Conservation (phyloP, 2,797 vertebrate species). For the Paramormyrops hopkinsi region DNA sequence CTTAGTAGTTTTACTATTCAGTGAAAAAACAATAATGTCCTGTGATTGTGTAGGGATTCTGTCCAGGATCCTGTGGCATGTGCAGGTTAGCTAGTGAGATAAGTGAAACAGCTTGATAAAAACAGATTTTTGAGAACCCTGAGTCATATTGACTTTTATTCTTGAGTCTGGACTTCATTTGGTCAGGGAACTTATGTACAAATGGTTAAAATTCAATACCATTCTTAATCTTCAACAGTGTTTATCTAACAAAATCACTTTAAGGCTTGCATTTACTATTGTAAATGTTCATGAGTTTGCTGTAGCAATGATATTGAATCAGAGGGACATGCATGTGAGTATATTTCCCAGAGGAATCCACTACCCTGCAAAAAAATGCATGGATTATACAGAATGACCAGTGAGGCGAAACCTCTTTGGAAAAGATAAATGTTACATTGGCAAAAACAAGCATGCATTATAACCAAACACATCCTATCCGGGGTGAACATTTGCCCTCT, state of each 20-base stretch:
- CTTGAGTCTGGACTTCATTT: not conserved
- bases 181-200: not conserved
- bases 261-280: not conserved
- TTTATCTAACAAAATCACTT: not conserved
- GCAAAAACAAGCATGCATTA: not conserved
- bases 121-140: not conserved
- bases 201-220: not conserved
- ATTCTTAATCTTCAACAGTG: not conserved
- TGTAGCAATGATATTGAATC: not conserved
- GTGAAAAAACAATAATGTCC: not conserved
- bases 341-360: not conserved
- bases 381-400: not conserved
- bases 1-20: not conserved
- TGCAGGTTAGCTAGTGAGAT: not conserved
- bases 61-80: not conserved
- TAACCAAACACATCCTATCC: not conserved
- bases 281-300: not conserved
- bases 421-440: not conserved
- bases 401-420: not conserved
- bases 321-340: not conserved
- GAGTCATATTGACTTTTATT: not conserved
- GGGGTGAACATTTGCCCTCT: not conserved
- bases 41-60: not conserved
- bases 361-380: not conserved
- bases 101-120: not conserved